phyloP scores from a whole-genome alignment of 30 jellyfish, hydroid and myxozoan genomes.

The Aurelia aurita region DNA sequence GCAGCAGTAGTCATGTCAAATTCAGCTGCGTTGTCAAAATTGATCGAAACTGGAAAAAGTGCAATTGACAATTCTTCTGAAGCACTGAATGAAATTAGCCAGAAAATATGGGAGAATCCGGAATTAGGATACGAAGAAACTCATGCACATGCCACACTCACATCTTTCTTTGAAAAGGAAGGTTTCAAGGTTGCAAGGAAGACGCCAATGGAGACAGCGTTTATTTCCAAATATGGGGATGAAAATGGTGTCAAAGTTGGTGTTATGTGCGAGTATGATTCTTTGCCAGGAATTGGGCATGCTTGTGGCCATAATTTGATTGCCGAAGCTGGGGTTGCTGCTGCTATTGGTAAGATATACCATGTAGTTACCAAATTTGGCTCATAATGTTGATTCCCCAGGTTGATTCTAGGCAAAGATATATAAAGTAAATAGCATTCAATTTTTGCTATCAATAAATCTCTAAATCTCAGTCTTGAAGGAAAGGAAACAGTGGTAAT shows the following conservation, averaged over 20 bases:
- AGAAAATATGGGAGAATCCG: conserved; percentile 70
- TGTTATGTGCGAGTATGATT: conserved; percentile 82
- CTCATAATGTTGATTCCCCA: too few species aligned
- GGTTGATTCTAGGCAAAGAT: too few species aligned
- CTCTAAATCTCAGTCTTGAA: too few species aligned
- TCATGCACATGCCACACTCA: conserved; percentile 68
- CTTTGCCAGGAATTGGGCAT: conserved; percentile 90
- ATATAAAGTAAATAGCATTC: too few species aligned
- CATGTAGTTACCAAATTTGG: too few species aligned
- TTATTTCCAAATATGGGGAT: conserved; percentile 71
- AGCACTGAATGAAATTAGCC: conserved; percentile 61
- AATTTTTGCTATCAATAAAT: too few species aligned
- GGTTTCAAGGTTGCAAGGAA: conserved; percentile 69
- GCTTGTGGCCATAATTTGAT: conserved; percentile 91
- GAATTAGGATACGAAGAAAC: conserved; percentile 71
- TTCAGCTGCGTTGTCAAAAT: background rate
- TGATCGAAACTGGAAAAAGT: conserved; percentile 39
- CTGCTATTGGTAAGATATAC: conserved; percentile 65
- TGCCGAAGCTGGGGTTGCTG: conserved; percentile 85
- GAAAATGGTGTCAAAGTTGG: conserved; percentile 77
- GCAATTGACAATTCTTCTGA: conserved; percentile 56
- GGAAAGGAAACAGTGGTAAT: too few species aligned
- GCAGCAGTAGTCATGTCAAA: too few species aligned
- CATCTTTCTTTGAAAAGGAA: conserved; percentile 60
- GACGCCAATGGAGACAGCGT: conserved; percentile 78